phyloP scores from a whole-genome alignment of 1,140 invertebrate genomes.

The Ctenoplectra terminalis region DNA sequence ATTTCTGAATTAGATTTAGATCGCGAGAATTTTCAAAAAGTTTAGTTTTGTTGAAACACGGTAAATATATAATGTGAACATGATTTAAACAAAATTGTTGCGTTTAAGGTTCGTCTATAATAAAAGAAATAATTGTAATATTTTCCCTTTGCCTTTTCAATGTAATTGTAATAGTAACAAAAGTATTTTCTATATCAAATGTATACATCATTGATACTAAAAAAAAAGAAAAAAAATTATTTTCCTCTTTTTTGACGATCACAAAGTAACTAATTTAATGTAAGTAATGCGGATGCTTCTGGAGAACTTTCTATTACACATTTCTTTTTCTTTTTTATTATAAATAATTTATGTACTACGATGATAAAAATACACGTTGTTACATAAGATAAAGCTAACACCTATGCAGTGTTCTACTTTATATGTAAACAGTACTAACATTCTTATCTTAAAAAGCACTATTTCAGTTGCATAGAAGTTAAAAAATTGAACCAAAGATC shows the following conservation, averaged over 20 bases:
- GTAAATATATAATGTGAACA: conserved; percentile 38
- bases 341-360: too few relatives aligned
- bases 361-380: background rate
- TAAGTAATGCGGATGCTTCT: conserved; percentile 48
- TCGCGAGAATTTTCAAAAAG: background rate
- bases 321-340: background rate
- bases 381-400: background rate
- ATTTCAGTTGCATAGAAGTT: background rate
- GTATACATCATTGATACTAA: background rate
- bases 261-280: conserved; percentile 28
- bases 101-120: conserved; percentile 59
- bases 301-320: background rate
- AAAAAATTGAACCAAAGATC: background rate
- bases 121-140: conserved; percentile 62
- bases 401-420: background rate
- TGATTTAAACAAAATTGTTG: conserved; percentile 66
- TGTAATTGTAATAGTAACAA: conserved; percentile 41
- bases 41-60: conserved; percentile 19
- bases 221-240: background rate
- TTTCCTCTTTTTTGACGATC: conserved; percentile 7
- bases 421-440: background rate
- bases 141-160: conserved; percentile 40
- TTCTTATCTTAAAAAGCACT: background rate
- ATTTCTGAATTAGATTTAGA: conserved; percentile 35
- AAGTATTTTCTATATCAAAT: conserved; percentile 20